Base-by-base conservation (phyloP, 1,140 invertebrate species). In the Cydia strobilella region DNA sequence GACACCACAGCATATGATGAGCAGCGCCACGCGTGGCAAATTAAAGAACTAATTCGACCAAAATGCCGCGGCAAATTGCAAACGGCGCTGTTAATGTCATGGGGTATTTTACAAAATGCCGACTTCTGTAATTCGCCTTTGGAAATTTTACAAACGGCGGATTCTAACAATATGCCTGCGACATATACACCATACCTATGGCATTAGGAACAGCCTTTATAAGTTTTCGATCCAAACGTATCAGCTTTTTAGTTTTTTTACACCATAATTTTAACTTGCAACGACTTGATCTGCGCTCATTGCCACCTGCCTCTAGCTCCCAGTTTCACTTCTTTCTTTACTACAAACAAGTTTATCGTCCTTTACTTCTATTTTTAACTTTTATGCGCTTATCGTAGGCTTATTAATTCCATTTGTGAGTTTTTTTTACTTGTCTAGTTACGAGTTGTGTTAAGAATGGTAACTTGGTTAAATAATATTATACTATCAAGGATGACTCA, bases 311-410 rank as follows among this genome's bases (percentile, higher is more conserved):
- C 27, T 15, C 31, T n/a, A 69, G 65, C n/a, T 20, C 65, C 65
- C 65, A 35, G 65, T 39, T 39, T 69, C 5, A 69, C 31, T 69
- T 69, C 65, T 69, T 69, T 69, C 65, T 69, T 69, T 69, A 69
- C 18, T 27, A 9, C 13, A 65, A 65, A 65, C 63, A 35, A 65
- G 63, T 65, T 65, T 31, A 20, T 59, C 51, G n/a, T 54, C 54
- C 23, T n/a, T 54, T 20, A 54, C 18, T 18, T 18, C 51, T 59
- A 59, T 59, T 59, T 59, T 10, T 59, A 59, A 20, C 18, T 59
- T 59, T 59, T 23, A 12, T 59, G 18, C 54, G 20, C 23, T 59
- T 59, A 18, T 15, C 18, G 48, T 51, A 15, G n/a, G 48, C 51
- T 59, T 59, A 3, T n/a, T 54, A 18, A 18, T 54, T 48, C 15